Evolutionary conservation across 2,888 invertebrate species (phyloP).

Genomic region (Drosophila rellima): DNA sequence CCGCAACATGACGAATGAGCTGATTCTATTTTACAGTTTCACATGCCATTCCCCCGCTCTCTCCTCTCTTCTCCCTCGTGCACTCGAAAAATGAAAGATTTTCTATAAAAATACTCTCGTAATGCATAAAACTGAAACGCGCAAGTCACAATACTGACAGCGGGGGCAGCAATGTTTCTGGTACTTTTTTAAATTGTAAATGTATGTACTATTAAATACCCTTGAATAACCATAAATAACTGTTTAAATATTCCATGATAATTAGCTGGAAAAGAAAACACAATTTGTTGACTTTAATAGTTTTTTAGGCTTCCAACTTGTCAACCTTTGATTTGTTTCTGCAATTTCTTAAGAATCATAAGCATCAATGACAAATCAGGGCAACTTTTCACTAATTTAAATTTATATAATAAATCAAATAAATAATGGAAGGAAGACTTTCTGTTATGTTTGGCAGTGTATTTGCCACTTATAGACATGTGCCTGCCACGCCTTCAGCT

Average conservation of each 20-base stretch:
- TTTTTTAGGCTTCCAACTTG: not conserved
- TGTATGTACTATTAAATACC: conserved; percentile 22
- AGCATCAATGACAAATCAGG: too few relatives aligned
- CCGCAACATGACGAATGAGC: conserved; percentile 80
- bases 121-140: conserved; percentile 32
- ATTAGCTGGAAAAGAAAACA: not conserved
- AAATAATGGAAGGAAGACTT: not conserved
- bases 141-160: conserved; percentile 52
- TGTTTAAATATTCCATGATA: not conserved
- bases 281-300: not conserved
- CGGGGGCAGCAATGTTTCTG: conserved; percentile 20
- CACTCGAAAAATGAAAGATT: conserved; percentile 21
- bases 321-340: not conserved
- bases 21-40: conserved; percentile 80
- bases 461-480: conserved; percentile 33
- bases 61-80: not conserved
- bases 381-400: too few relatives aligned
- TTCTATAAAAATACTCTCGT: conserved; percentile 32
- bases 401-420: not conserved
- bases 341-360: too few relatives aligned
- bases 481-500: conserved; percentile 33
- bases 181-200: conserved; percentile 1
- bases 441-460: conserved; percentile 13
- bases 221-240: not conserved
- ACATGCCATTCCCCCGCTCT: conserved; percentile 15